Evolutionary conservation across 2,797 vertebrate genomes (phyloP), one percentile per base, ranked within the genome.

Genomic region (Trichosurus vulpecula): DNA sequence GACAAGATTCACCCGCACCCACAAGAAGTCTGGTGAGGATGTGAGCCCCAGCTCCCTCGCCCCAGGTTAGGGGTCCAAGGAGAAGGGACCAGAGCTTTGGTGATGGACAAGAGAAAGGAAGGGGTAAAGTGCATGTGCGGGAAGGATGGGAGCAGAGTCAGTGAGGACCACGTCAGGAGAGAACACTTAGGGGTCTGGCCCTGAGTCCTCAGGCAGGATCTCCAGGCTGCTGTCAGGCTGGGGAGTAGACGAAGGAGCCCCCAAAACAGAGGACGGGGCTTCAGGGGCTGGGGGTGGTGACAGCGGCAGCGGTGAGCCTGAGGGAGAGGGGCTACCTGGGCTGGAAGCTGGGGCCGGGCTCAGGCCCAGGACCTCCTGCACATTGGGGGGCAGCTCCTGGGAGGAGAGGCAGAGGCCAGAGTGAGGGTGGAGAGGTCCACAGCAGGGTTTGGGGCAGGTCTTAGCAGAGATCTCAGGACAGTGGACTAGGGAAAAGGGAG

Each of bases 291-390:
- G 97, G 52, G 97, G 97, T 31, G 98, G 98, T 0, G 98, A 98
- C 54, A 98, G 97, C 0, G 97, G 97, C 93, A 98, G 96, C 0
- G 98, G 97, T 14, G 98, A 99, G 81, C 92, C 94, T 10, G 95
- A 95, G 0, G 95, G 95, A 0, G 98, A 2, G 90, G 98, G 94
- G 96, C 98, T 47, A 2, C 95, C 96, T 98, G 99, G 97, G 97
- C 98, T 92, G 57, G 98, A 93, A 81, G 98, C 98, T 6, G 95
- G 96, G 89, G 97, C 97, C 0, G 95, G 94, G 0, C 91, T 98
- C 54, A 99, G 97, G 0, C 99, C 99, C 96, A 99, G 98, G 11
- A 99, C 98, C 97, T 99, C 99, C 98, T 99, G 99, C 95, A 99
- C 99, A 41, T 99, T 99, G 66, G 98, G 97, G 4, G 99, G 99